These are phyloP conservation scores for Hirundo rustica DNA, from an alignment of 2,797 vertebrate species.

Conservation along the genomic window DNA sequence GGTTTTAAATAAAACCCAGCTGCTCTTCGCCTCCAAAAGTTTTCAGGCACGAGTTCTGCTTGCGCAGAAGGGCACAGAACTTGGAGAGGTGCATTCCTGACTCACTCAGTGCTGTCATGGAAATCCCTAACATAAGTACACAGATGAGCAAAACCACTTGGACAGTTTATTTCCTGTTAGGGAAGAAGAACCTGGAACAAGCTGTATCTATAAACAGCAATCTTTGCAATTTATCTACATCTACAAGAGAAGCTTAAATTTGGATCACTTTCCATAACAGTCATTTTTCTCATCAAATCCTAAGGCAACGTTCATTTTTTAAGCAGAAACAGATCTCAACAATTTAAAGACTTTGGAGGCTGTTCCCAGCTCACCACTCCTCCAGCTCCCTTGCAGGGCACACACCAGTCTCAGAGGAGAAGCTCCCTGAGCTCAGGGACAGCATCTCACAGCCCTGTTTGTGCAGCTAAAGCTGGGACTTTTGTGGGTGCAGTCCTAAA, in stretches of 20 bases:
- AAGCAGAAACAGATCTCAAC: background rate
- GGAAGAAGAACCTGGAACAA: background rate
- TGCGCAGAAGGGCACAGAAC: background rate
- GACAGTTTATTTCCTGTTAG: background rate
- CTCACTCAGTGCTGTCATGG: background rate
- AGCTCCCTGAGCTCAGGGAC: background rate
- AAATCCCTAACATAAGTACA: background rate
- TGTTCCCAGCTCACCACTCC: background rate
- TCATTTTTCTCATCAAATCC: background rate
- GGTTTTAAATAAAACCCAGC: background rate
- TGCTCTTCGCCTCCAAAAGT: background rate
- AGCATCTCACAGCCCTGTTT: background rate
- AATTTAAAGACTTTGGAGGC: background rate
- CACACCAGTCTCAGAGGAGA: background rate
- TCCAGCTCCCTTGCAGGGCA: background rate
- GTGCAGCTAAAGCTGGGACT: background rate
- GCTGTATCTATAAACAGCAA: background rate
- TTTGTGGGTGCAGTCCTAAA: background rate
- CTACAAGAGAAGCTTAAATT: background rate
- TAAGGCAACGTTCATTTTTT: background rate
- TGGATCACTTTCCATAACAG: background rate
- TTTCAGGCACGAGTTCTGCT: background rate
- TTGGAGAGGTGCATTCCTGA: background rate
- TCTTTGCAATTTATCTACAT: background rate
- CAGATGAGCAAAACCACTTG: conserved; percentile 15